Percentiles rank a stretch among this genome's conserved stretches.
phyloP scores from a whole-genome alignment of 2,113 vertebrate genomes.

The Aspiorhynchus laticeps region DNA sequence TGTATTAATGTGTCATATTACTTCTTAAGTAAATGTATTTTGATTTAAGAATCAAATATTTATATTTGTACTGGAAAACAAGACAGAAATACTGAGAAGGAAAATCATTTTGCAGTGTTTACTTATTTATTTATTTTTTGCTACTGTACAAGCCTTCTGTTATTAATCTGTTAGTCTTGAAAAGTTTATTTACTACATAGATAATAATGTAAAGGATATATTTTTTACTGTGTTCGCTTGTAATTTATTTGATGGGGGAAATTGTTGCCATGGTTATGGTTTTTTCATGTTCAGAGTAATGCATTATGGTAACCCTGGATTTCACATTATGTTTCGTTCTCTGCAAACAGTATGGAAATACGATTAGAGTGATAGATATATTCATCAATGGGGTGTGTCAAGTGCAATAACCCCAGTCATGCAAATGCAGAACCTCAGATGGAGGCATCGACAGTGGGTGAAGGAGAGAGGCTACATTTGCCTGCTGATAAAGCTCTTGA shows the following conservation, averaged over 20 bases:
- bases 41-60: too few species aligned
- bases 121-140: not conserved
- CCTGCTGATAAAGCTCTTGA: not conserved
- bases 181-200: not conserved
- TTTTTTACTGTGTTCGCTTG: not conserved
- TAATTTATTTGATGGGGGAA: not conserved
- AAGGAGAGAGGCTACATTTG: not conserved
- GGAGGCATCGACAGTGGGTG: not conserved
- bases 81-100: not conserved
- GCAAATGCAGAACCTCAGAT: constrained; percentile 4
- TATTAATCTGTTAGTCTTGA: not conserved
- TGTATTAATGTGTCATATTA: too few species aligned
- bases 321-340: not conserved
- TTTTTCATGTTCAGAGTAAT: constrained; percentile 5
- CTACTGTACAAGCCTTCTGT: not conserved
- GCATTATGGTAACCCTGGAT: not conserved
- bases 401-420: constrained; percentile 33
- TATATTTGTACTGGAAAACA: too few species aligned
- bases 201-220: not conserved
- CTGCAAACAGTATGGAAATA: constrained; percentile 23
- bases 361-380: constrained; percentile 33
- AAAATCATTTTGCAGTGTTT: too few species aligned
- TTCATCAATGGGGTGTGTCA: constrained; percentile 29
- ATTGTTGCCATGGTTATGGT: not conserved
- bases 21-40: too few species aligned